Base-by-base conservation (phyloP, 2,113 vertebrate species). In the Eira barbara region DNA sequence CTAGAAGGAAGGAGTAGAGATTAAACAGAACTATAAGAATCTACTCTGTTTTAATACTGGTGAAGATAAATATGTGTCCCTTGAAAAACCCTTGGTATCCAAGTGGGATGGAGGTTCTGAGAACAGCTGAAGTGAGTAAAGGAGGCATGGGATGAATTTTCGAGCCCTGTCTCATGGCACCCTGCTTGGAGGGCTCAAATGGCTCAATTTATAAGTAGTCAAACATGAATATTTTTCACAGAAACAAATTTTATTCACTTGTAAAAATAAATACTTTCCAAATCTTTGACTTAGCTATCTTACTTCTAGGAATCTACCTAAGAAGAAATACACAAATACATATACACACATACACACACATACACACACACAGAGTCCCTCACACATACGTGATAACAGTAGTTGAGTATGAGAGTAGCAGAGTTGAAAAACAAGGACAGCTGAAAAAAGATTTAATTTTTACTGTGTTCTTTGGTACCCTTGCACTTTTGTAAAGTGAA, bases 11-110 rank as follows among this genome's bases (percentile, higher is more conserved):
- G 91, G 55, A 97, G 18, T 55, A 89, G 69, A 97, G 73, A 97
- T 94, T 94, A 97, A 95, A 97, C 96, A 69, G 98, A 98, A 93
- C 79, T 47, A 82, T 63, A 98, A 98, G 87, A 84, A 91, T 89
- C 83, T 95, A 29, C 18, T 95, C 47, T 93, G 23, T 84, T 94
- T 80, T 95, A 49, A 96, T 89, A 92, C 25, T 80, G 84, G 57
- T 89, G 91, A 97, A 95, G 93, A 96, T 74, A 94, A 96, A 97
- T 23, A 83, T 17, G 0, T 73, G 79, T 92, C 92, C 92, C 97
- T 97, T 87, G 80, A 31, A 29, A 96, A 98, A 89, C 8, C 15
- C 29, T 91, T 21, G 25, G 15, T 27, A 47, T 31, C 36, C 29
- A 90, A 21, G 47, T 11, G n/a, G 42, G 82, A 59, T 2, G 4